A percentile compares a stretch with the other conserved stretches of the same genome.
These are phyloP conservation scores for Microvelia longipes DNA, from an alignment of 1,140 invertebrate genomes.

Conservation along the genomic window DNA sequence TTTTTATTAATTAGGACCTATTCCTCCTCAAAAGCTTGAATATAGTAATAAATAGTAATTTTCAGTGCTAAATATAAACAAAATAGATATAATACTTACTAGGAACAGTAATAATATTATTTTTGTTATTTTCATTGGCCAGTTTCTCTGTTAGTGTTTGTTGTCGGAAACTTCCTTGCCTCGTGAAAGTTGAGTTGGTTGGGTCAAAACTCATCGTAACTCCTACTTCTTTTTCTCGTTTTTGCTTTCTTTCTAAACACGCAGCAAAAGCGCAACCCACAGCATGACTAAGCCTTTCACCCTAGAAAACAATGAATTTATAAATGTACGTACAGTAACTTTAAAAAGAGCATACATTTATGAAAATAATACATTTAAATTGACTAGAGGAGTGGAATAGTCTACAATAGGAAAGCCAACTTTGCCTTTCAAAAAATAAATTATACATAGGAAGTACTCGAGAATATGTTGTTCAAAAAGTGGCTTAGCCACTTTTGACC, in stretches of 20 bases:
- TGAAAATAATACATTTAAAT: background rate
- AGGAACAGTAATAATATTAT: slow-evolving; percentile 12
- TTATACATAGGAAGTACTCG: too few species aligned
- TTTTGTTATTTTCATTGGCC: slow-evolving; percentile 30
- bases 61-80: too few species aligned
- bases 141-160: slow-evolving; percentile 64
- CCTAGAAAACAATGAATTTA: slow-evolving; percentile 36
- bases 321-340: slow-evolving; percentile 2
- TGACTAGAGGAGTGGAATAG: too few species aligned
- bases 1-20: too few species aligned
- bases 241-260: slow-evolving; percentile 93
- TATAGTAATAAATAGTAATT: too few species aligned
- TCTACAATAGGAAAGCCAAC: too few species aligned
- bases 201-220: slow-evolving; percentile 88
- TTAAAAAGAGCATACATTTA: background rate
- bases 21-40: too few species aligned
- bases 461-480: too few species aligned
- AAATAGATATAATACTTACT: too few species aligned
- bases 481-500: too few species aligned
- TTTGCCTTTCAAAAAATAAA: too few species aligned
- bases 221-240: slow-evolving; percentile 88
- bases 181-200: slow-evolving; percentile 84
- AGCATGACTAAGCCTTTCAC: slow-evolving; percentile 92
- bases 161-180: slow-evolving; percentile 80
- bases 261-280: slow-evolving; percentile 98